Base-by-base conservation (phyloP, 2,797 vertebrate species). In the Columba guinea region DNA sequence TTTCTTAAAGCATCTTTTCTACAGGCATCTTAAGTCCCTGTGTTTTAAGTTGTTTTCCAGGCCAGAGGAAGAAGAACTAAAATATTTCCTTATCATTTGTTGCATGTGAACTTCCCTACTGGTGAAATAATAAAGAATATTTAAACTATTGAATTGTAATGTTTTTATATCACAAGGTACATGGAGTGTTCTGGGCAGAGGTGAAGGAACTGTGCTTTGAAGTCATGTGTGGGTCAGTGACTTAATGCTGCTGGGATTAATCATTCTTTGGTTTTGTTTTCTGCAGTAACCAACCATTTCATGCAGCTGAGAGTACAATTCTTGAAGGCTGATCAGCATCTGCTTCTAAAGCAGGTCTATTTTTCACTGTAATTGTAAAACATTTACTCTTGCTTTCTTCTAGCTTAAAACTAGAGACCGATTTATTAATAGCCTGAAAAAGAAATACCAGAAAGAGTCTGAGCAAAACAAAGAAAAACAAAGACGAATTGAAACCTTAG, bases 391-490 rank as follows among this genome's bases (percentile, higher is more conserved):
- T 96, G 12, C 44, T 94, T 94, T 89, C 75, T 91, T 97, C 74
- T 93, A 98, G 99, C 98, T 99, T 96, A 99, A 99, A 98, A 99
- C 99, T 9, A 98, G 99, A 80, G 99, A 99, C 94, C 98, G 99
- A 39, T 99, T 99, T 79, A 99, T 99, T 96, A 98, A 94, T 90
- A 99, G 99, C 89, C 97, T 99, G 95, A 99, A 99, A 95, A 99
- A 99, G 98, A 99, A 99, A 90, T 99, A 98, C 87, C 99, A 99
- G 95, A 98, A 99, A 52, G 99, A 99, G 89, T 98, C 98, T 19
- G 99, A 99, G 76, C 98, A 99, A 97, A 99, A 98, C 92, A 98
- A 98, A 89, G 99, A 99, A 86, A 99, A 98, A 63, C 99, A 99
- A 89, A 99, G 98, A 92, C 98, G 99, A 80, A 99, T 99, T 34